phyloP scores from a whole-genome alignment of 2,797 vertebrate species.

The Picus viridis region DNA sequence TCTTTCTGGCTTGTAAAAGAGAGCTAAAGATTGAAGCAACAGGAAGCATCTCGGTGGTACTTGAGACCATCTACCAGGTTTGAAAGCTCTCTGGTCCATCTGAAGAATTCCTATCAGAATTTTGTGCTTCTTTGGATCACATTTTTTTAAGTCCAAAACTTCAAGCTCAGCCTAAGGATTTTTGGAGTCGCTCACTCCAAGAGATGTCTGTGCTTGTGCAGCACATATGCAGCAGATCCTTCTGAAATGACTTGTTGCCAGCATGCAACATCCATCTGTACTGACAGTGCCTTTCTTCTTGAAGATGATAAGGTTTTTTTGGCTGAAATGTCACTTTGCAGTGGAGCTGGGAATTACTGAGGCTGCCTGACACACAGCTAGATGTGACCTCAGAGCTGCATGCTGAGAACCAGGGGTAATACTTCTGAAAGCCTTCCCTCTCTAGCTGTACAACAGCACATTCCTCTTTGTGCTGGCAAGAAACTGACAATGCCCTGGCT shows the following conservation, averaged over 20 bases:
- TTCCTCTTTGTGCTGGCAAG: neutral
- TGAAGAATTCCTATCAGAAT: neutral
- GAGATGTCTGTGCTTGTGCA: neutral
- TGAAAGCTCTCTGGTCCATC: neutral
- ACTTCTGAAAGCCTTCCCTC: conserved; percentile 21
- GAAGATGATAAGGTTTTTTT: neutral
- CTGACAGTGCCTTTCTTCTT: conserved; percentile 18
- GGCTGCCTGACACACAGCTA: conserved; percentile 56
- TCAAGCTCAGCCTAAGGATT: neutral
- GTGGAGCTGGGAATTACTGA: conserved; percentile 36
- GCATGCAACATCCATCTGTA: conserved; percentile 15
- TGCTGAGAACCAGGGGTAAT: neutral
- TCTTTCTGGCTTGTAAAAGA: neutral
- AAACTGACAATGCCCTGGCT: neutral
- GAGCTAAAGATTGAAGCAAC: neutral
- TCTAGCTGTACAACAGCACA: neutral
- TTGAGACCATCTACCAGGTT: neutral
- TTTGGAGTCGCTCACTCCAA: neutral
- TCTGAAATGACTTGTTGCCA: neutral
- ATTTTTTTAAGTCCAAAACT: neutral
- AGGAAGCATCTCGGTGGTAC: neutral
- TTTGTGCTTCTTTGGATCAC: neutral
- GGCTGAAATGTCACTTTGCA: neutral
- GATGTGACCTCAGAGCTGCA: neutral
- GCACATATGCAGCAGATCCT: neutral